Base-by-base conservation (phyloP, 2,797 vertebrate genomes). In the Trachops cirrhosus region DNA sequence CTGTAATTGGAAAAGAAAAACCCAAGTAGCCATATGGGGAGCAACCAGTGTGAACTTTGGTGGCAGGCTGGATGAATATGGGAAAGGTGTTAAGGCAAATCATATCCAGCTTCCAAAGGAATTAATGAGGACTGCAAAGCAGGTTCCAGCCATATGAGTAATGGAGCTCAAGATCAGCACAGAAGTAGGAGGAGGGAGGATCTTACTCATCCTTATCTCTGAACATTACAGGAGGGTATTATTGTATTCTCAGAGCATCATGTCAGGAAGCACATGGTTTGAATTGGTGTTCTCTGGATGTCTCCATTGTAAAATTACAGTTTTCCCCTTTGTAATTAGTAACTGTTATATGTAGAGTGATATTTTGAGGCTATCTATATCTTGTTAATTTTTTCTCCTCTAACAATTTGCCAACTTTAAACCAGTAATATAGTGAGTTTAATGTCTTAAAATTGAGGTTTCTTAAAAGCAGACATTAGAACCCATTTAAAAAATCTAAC, bases 391-490 rank as follows among this genome's bases (percentile, higher is more conserved):
- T 48, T 89, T 97, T 93, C 15, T 75, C 5, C 16, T n/a, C 32
- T 52, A 70, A 59, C 6, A 32, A 29, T 70, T 70, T 32, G 74
- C 44, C 39, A 92, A 26, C 39, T 84, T 93, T 73, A 84, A 79
- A 16, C 4, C 6, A 37, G 19, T 64, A 44, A 70, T 79, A 79
- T 37, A 26, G 26, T 86, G 37, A 88, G 37, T 86, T 32, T 44
- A 71, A 57, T 83, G 44, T 48, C 52, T 89, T 92, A 54, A 78
- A 95, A 79, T 79, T 29, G 52, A 96, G 19, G 11, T 75, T 94
- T 84, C 67, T 75, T 86, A 78, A 19, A 84, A 85, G 32, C 44
- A 82, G 24, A 16, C 87, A 77, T 68, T 78, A 78, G 57, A 74
- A 91, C 29, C 37, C 41, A 71, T 73, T 91, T 88, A 5, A 75